Evolutionary conservation across 2,113 vertebrate genomes (phyloP), one percentile per base, ranked within the genome.

Genomic region (Cettia cetti): DNA sequence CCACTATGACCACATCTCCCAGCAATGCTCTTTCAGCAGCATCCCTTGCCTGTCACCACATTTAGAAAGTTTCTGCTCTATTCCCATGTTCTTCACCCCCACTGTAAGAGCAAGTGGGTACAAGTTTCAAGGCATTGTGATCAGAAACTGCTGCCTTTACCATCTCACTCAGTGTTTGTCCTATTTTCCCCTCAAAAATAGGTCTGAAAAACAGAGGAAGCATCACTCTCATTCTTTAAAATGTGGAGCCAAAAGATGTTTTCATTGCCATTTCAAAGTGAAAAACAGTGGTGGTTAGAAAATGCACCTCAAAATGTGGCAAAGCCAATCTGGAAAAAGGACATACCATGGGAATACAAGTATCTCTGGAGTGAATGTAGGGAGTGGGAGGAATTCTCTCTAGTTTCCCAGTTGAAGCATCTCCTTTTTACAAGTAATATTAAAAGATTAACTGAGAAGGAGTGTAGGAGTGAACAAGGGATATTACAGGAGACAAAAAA

Each of bases 41-140:
- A 86, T 28, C 30, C 5, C 30, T 89, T 69, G 20, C 21, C 31
- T 35, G 2, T 45, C 8, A 15, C 27, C 35, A n/a, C n/a, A 20
- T 81, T 56, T 37, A 10, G 45, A 83, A 81, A 37, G 17, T 10
- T 83, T 23, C 70, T 50, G 16, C 22, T 60, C 49, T 50, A 31
- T 39, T 56, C 27, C 57, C 11, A 7, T 14, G 9, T 37, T 86
- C n/a, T 28, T 57, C 72, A n/a, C 2, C 13, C 16, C 19, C 24
- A 21, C 31, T 45, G 74, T 42, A 74, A 72, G 76, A 89, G 42
- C 14, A 56, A 77, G 69, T 2, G 69, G 35, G 45, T 20, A 31
- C 13, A 52, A 75, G 11, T 42, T 81, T 65, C 31, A 68, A 59
- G 65, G 26, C 2, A 1, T 44, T 0, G 0, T 11, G 15, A 47